Base-by-base conservation (phyloP, 2,113 vertebrate species). In the Malurus cyaneus region DNA sequence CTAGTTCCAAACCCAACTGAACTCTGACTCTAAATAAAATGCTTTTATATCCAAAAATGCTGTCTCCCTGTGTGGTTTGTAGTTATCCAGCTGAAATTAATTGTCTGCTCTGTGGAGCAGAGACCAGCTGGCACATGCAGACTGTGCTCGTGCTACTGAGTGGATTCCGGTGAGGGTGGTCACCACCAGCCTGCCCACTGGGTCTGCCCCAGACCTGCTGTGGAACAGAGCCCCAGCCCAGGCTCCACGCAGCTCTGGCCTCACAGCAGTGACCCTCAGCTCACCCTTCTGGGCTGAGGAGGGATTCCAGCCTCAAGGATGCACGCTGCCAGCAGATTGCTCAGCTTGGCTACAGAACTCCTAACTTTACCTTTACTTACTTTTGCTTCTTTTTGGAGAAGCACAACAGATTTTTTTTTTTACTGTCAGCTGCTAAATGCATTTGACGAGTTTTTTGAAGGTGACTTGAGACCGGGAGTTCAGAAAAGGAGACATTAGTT, bases 231-330 rank as follows among this genome's bases (percentile, higher is more conserved):
- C 32, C 0, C 3, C n/a, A 52, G 50, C 32, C 41, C 60, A 9
- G 34, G 9, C 14, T 49, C 42, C 65, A 18, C 0, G 0, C 2
- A 25, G 36, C 5, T 39, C 70, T 74, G 71, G 26, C 42, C 20
- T 59, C 46, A 29, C 31, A 18, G 9, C 66, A 64, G 29, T 15
- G 76, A 72, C 24, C 36, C 32, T 52, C 41, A 26, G 3, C 53
- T 80, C 8, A 0, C 11, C 25, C 39, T 17, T 79, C 36, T 2
- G 1, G 9, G 12, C 8, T 5, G 3, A 44, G 36, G 14, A 66
- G 17, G 4, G 0, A 50, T 70, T 26, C 42, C 61, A 86, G 46
- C 31, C 41, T 0, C 0, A 36, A 29, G 14, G 39, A 7, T 6
- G 8, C 36, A 42, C 0, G 0, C 29, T 56, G 29, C 32, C 1